Evolutionary conservation across 2,797 vertebrate genomes (phyloP), one percentile per base, ranked within the genome.

Genomic region (Rhincodon typus): DNA sequence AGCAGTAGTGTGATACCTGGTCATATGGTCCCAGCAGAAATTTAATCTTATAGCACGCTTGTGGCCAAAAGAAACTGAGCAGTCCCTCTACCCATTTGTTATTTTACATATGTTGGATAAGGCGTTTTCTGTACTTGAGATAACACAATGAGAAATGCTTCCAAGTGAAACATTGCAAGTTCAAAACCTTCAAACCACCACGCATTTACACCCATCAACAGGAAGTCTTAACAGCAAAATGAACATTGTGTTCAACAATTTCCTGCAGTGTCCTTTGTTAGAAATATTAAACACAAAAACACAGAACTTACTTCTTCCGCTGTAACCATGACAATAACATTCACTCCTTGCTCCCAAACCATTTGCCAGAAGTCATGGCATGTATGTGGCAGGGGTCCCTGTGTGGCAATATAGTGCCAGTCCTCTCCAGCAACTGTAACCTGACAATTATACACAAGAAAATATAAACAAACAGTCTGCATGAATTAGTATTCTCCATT

Each of bases 311-410:
- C 99, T 99, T 99, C 99, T 96, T 99, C 99, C 1, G 99, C 98
- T 2, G 99, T 99, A 97, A 99, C 98, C 99, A 99, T 99, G 97
- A 99, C 99, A 69, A 99, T 99, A 96, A 99, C 99, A 91, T 99
- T 99, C 96, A 98, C 99, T 34, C 99, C 98, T 97, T 99, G 99
- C 97, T 99, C 99, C 99, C 99, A 99, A 82, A 99, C 98, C 99
- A 99, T 99, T 98, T 99, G 99, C 99, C 99, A 99, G 97, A 99
- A 99, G 97, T 99, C 99, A 0, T 98, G 99, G 96, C 98, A 99
- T 0, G 99, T 99, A 97, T 98, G 98, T 67, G 99, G 98, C 95
- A 99, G 97, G 4, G 99, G 99, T 62, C 99, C 99, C 97, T 99
- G 99, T 17, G 99, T 99, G 96, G 99, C 98, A 1, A 99, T 99